Percentiles rank a stretch among this genome's conserved stretches.
Evolutionary conservation across 2,888 invertebrate genomes (phyloP).

Genomic region (Hypolimnas misippus): DNA sequence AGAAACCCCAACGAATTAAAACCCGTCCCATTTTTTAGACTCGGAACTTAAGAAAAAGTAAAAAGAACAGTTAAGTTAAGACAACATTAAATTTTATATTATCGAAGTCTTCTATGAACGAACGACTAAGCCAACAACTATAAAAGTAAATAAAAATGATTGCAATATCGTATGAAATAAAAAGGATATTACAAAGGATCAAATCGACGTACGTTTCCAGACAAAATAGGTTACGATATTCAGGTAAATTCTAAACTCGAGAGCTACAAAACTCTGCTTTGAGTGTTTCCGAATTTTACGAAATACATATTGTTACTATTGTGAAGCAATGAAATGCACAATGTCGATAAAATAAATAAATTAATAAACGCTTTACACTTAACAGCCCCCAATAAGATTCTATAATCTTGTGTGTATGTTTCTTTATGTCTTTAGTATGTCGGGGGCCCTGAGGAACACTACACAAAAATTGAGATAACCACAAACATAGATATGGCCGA

Average conservation of each 20-base stretch:
- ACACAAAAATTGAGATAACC: too few relatives aligned
- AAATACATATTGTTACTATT: not conserved
- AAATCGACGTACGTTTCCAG: not conserved
- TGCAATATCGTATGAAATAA: not conserved
- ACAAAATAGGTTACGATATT: not conserved
- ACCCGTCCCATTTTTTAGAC: too few relatives aligned
- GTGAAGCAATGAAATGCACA: not conserved
- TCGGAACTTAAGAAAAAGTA: too few relatives aligned
- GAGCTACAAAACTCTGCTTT: not conserved
- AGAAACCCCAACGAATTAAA: too few relatives aligned
- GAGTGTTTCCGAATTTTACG: not conserved
- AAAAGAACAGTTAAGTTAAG: too few relatives aligned
- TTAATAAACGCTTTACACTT: too few relatives aligned
- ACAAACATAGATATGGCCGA: too few relatives aligned
- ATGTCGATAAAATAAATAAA: too few relatives aligned
- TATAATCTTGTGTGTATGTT: too few relatives aligned
- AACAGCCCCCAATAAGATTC: too few relatives aligned
- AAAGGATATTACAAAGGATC: slow-evolving; percentile 8
- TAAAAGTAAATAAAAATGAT: not conserved
- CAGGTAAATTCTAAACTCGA: not conserved
- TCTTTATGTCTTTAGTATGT: too few relatives aligned
- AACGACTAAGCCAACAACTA: not conserved
- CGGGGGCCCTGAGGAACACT: too few relatives aligned
- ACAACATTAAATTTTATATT: not conserved
- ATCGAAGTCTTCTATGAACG: not conserved